Base-by-base conservation (phyloP, 2,888 invertebrate species). In the Subacronicta megacephala region DNA sequence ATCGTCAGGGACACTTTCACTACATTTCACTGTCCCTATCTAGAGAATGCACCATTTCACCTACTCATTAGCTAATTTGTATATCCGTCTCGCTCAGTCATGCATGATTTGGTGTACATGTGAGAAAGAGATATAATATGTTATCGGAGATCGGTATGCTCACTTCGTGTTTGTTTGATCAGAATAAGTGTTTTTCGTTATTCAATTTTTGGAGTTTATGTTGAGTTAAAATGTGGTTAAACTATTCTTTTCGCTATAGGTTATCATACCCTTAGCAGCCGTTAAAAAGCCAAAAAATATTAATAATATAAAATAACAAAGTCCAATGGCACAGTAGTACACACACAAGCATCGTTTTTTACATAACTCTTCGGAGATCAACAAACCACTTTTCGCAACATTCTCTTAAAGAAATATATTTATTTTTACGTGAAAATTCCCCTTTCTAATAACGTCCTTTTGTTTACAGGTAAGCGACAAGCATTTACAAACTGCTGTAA, bases 21-120 rank as follows among this genome's bases (percentile, higher is more conserved):
- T 76, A 55, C 76, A 82, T 81, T 82, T 81, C 82, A 75, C 80
- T 75, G 76, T 69, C 68, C 79, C 74, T 75, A 76, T 63, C 62
- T 75, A 64, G 68, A 77, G 82, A 78, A 83, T 83, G 80, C 78
- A 82, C 81, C 81, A 81, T 87, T 85, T 86, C 85, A 81, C 78
- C 80, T 70, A 78, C 83, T 90, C 88, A 90, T 91, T 90, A 89
- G 85, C 81, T 78, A 85, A 72, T 80, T 75, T 63, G 40, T 29
- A 41, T 38, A 29, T 49, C 71, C 72, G 70, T 80, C 86, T 78
- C 80, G 67, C 77, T 89, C 81, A 77, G 41, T 57, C 70, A 44
- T 58, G 50, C 69, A 77, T 81, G 81, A 82, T 84, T 83, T 76
- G 75, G 75, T 67, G 55, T 45, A 60, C 5, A n/a, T 26, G 79